Evolutionary conservation across 2,113 vertebrate species (phyloP).

Genomic region (Nycticebus coucang): DNA sequence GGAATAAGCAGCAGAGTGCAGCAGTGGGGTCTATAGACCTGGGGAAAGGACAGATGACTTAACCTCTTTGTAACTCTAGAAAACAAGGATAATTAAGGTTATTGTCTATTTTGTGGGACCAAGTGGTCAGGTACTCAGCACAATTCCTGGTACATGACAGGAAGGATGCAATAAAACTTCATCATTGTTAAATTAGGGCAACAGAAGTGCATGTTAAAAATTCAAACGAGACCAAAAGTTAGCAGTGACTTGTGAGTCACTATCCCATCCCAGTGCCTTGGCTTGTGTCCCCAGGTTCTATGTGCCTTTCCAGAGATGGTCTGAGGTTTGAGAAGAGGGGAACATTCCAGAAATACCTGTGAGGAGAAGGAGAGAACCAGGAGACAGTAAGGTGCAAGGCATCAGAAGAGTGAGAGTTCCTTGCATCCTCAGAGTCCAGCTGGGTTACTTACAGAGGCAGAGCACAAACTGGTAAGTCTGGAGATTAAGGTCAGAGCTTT

Average conservation of each 20-base stretch:
- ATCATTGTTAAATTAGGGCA: not conserved
- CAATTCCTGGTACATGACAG: no score
- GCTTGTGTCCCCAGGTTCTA: not conserved
- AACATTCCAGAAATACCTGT: not conserved
- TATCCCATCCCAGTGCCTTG: not conserved
- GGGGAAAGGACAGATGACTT: not conserved
- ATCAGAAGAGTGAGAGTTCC: fast-evolving
- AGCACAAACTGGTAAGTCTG: not conserved
- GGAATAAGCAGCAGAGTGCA: not conserved
- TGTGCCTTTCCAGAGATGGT: not conserved
- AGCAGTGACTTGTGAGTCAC: not conserved
- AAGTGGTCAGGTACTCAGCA: not conserved
- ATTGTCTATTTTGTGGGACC: not conserved
- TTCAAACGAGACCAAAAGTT: not conserved
- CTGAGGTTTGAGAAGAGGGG: not conserved
- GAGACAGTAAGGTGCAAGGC: not conserved
- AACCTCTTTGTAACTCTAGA: not conserved
- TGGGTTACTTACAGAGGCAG: not conserved
- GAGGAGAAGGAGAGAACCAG: not conserved
- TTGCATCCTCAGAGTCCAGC: not conserved
- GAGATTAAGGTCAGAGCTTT: not conserved
- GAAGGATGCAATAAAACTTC: not conserved
- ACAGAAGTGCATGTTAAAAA: not conserved
- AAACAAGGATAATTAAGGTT: not conserved
- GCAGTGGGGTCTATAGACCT: not conserved